Evolutionary conservation across 2,113 vertebrate species (phyloP), one percentile per base, ranked within the genome.

Genomic region (Dasyprocta punctata): DNA sequence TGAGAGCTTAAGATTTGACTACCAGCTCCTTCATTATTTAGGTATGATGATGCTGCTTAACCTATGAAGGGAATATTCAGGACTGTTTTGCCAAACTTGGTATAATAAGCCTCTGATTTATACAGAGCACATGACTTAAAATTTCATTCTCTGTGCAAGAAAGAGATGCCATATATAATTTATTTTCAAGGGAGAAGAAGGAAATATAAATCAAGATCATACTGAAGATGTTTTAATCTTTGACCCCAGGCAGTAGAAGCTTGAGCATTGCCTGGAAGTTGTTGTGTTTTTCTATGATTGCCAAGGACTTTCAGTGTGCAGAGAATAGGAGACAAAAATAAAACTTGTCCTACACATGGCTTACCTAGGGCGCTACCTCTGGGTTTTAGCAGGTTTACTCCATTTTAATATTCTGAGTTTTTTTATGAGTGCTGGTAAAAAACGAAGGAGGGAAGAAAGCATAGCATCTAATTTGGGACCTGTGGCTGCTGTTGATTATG

Each of bases 141-240:
- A 86, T 93, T 88, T 89, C 36, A 49, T 81, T 91, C 11, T 90
- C 63, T 47, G 3, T 60, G 73, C 26, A 88, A 82, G 38, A 41
- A 73, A 92, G 67, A 89, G 89, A 61, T 36, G 54, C 41, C 12
- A 19, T 41, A 16, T 86, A 78, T 82, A 33, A 86, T 69, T 73
- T 96, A 8, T 81, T 93, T 41, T 90, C 16, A 85, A 65, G 92
- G 56, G 63, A 91, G 69, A 97, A 65, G n/a, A 71, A 92, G 84
- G 58, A 92, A 56, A 47, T 77, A 41, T 24, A 86, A 92, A 95
- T 88, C 10, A 61, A 30, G 61, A 33, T 69, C 36, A 52, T 71
- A 38, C 16, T 65, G 80, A 90, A 84, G 75, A 81, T 73, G 17
- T 52, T 78, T 77, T 63, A 54, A 36, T 75, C 49, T 87, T 88